A percentile compares a stretch with the other conserved stretches of the same genome.
Conservation (phyloP, 1,140 invertebrate species). For the Atta cephalotes region DNA sequence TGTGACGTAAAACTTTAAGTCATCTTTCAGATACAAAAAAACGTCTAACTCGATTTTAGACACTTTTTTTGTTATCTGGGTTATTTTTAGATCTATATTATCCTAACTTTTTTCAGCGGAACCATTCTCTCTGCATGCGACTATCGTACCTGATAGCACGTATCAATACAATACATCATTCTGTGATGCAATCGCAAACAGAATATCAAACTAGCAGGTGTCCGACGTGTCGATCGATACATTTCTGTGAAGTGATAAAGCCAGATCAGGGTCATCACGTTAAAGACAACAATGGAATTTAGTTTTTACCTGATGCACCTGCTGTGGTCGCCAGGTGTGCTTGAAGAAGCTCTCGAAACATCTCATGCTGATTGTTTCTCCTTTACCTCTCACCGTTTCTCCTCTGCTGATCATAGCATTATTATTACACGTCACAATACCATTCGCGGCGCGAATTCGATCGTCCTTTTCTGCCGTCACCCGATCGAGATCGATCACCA, state of each 20-base stretch:
- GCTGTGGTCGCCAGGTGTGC: slow-evolving; percentile 82
- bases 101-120: no score
- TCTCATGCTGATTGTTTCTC: slow-evolving; percentile 72
- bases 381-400: not conserved
- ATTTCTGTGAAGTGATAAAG: not conserved
- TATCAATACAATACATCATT: not conserved
- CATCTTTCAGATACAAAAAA: no score
- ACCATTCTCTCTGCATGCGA: no score
- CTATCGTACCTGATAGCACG: not conserved
- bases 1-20: no score
- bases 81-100: no score
- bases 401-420: slow-evolving; percentile 19
- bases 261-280: not conserved
- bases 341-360: slow-evolving; percentile 82
- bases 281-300: not conserved
- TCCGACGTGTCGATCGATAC: not conserved
- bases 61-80: no score
- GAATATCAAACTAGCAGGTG: not conserved
- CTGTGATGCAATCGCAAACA: not conserved
- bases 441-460: not conserved
- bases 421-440: not conserved
- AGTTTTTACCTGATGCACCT: slow-evolving; percentile 73
- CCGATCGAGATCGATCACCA: slow-evolving; percentile 33
- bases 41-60: no score
- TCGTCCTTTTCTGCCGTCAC: not conserved